These are phyloP conservation scores for Drosophila grimshawi DNA, from an alignment of 1,140 invertebrate genomes.

Conservation along the genomic window DNA sequence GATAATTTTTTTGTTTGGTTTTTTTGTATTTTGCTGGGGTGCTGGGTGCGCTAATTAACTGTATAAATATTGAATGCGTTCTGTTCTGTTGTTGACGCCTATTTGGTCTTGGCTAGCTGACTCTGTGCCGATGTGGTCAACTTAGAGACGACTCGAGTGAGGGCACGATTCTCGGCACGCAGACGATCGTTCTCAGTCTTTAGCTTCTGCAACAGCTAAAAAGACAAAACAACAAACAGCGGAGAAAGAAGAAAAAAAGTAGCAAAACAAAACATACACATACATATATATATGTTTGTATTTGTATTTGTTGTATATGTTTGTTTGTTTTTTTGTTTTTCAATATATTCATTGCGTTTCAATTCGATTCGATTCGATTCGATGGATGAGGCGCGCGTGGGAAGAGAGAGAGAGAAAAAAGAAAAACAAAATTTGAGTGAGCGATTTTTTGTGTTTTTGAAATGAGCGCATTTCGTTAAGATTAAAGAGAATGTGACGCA, in stretches of 20 bases:
- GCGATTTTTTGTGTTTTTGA: slow-evolving; percentile 52
- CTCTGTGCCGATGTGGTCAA: slow-evolving; percentile 92
- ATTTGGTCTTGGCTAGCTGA: slow-evolving; percentile 84
- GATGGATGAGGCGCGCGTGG: slow-evolving; percentile 76
- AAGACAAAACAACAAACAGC: slow-evolving; percentile 62
- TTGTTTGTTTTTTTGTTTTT: slow-evolving; percentile 23
- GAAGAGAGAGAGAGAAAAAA: slow-evolving; percentile 74
- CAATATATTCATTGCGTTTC: slow-evolving; percentile 26
- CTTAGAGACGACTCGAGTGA: slow-evolving; percentile 97
- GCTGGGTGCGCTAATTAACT: slow-evolving; percentile 18
- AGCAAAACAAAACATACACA: slow-evolving; percentile 48
- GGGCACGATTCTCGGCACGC: slow-evolving; percentile 97
- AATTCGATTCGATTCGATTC: slow-evolving; percentile 51
- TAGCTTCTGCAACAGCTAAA: slow-evolving; percentile 98
- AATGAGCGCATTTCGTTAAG: slow-evolving; percentile 53
- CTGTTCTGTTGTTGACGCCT: slow-evolving; percentile 22
- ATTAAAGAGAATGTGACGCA: slow-evolving; percentile 39
- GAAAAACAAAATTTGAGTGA: slow-evolving; percentile 78
- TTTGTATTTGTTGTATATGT: slow-evolving; percentile 44
- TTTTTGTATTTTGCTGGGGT: slow-evolving; percentile 31
- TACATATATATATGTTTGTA: slow-evolving; percentile 13
- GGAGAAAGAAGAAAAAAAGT: slow-evolving; percentile 38
- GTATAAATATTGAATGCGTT: slow-evolving; percentile 4
- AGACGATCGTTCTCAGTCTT: slow-evolving; percentile 98
- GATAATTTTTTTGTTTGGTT: slow-evolving; percentile 14